phyloP scores from a whole-genome alignment of 2,797 vertebrate species.

The Bradypodion ventrale region DNA sequence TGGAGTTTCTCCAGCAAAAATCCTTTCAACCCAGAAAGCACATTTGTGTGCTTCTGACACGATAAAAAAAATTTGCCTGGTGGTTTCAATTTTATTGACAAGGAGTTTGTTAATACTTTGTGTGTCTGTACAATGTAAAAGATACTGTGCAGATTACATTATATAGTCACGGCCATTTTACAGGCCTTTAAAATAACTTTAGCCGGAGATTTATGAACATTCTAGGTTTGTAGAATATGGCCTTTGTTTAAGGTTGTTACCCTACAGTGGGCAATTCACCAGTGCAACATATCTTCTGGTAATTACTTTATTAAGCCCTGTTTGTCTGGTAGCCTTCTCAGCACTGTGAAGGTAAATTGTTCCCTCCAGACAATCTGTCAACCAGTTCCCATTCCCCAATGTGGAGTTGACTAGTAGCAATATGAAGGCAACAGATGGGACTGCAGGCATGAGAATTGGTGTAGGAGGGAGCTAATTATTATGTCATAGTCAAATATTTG shows the following conservation, averaged over 20 bases:
- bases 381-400: background rate
- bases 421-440: conserved; percentile 36
- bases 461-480: conserved; percentile 33
- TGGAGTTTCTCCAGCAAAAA: too few relatives aligned
- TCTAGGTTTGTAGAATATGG: conserved; percentile 4
- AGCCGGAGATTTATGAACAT: background rate
- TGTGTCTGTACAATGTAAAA: background rate
- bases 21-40: too few relatives aligned
- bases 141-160: background rate
- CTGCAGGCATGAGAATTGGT: conserved; percentile 30
- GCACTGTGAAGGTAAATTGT: conserved; percentile 7
- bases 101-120: background rate
- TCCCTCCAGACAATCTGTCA: background rate
- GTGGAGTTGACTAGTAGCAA: conserved; percentile 23
- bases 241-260: background rate
- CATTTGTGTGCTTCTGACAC: too few relatives aligned
- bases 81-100: background rate
- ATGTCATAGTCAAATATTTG: conserved; percentile 42
- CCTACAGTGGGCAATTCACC: background rate
- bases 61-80: too few relatives aligned
- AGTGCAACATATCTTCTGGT: background rate
- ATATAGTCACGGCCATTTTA: background rate
- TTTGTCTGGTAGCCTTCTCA: conserved; percentile 29
- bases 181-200: background rate
- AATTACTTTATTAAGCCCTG: background rate